A percentile compares a stretch with the other conserved stretches of the same genome.
These are phyloP conservation scores for Sinelater perroti DNA, from an alignment of 2,888 invertebrate genomes.

Conservation along the genomic window DNA sequence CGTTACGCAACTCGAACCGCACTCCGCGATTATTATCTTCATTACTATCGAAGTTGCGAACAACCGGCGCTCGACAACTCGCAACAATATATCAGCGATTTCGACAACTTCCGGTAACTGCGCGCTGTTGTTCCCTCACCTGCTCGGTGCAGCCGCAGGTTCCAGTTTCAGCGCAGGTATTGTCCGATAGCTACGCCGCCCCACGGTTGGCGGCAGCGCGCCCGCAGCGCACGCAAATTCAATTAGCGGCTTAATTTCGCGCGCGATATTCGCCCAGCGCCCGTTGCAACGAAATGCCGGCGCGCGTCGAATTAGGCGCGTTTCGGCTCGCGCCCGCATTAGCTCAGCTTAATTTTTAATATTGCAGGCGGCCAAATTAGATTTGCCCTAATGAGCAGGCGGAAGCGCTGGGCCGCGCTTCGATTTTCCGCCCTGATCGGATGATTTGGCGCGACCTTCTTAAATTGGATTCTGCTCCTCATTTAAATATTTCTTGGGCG, in stretches of 20 bases:
- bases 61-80: conserved; percentile 34
- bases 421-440: conserved; percentile 21
- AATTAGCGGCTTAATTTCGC: neutral
- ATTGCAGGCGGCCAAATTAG: conserved; percentile 12
- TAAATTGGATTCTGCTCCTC: conserved; percentile 14
- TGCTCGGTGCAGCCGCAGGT: conserved; percentile 4
- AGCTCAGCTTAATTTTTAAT: conserved; percentile 16
- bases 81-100: conserved; percentile 30
- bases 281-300: too few species aligned
- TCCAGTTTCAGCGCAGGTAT: conserved; percentile 11
- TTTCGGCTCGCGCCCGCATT: neutral
- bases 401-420: conserved; percentile 12
- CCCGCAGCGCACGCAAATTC: neutral
- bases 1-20: conserved; percentile 31
- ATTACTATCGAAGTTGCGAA: conserved; percentile 30
- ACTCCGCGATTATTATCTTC: conserved; percentile 34
- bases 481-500: conserved; percentile 10
- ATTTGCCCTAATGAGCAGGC: conserved; percentile 12
- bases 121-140: neutral
- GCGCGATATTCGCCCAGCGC: neutral
- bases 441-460: conserved; percentile 21
- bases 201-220: conserved; percentile 5
- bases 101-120: conserved; percentile 15
- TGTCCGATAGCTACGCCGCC: conserved; percentile 3
- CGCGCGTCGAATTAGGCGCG: conserved; percentile 4